phyloP scores from a whole-genome alignment of 2,113 vertebrate genomes.

The Condylura cristata region DNA sequence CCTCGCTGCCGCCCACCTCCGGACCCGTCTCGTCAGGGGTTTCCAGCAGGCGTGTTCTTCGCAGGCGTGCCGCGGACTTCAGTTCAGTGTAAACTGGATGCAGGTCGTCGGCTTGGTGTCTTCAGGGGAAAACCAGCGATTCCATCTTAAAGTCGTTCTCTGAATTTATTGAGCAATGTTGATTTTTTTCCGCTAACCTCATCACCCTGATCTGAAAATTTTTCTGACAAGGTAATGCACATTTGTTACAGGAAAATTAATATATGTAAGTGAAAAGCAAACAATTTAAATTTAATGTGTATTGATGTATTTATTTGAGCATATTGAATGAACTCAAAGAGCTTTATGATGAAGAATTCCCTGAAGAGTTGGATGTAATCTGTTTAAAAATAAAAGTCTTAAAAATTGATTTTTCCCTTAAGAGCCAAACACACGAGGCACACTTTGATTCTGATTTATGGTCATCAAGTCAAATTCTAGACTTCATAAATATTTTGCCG shows the following conservation, averaged over 20 bases:
- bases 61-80: background rate
- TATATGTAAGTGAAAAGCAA: slow-evolving; percentile 24
- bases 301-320: slow-evolving; percentile 61
- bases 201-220: slow-evolving; percentile 49
- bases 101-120: slow-evolving; percentile 11
- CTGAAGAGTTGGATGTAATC: slow-evolving; percentile 55
- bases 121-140: background rate
- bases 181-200: slow-evolving; percentile 39
- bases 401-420: slow-evolving; percentile 54
- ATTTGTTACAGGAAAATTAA: slow-evolving; percentile 38
- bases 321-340: slow-evolving; percentile 55
- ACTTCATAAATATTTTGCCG: background rate
- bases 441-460: slow-evolving; percentile 58
- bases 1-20: background rate
- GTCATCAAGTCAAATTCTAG: slow-evolving; percentile 17
- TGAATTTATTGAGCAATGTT: slow-evolving; percentile 34
- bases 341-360: slow-evolving; percentile 59
- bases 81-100: slow-evolving; percentile 18
- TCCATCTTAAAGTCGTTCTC: slow-evolving; percentile 16
- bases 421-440: slow-evolving; percentile 28
- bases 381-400: slow-evolving; percentile 70
- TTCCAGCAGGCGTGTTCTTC: background rate
- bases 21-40: no score
- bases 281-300: slow-evolving; percentile 56
- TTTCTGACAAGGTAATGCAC: background rate